These are phyloP conservation scores for Meteorus cinctellus DNA, from an alignment of 2,888 invertebrate species.

Conservation along the genomic window DNA sequence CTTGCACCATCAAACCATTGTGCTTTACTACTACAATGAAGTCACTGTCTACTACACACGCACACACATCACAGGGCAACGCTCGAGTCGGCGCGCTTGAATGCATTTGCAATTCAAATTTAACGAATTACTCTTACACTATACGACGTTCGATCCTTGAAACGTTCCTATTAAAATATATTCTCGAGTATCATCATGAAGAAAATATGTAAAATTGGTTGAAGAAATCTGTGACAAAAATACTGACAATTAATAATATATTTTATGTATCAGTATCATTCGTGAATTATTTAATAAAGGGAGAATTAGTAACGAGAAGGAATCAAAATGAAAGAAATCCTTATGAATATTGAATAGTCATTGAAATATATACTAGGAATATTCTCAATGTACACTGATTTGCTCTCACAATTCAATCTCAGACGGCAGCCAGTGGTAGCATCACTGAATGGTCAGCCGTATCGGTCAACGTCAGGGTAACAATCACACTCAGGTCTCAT, in stretches of 20 bases:
- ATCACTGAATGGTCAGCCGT: slow-evolving; percentile 27
- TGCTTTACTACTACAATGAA: background rate
- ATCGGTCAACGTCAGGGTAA: slow-evolving; percentile 7
- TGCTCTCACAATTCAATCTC: background rate
- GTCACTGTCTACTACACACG: background rate
- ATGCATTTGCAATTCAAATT: slow-evolving; percentile 9
- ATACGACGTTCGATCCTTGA: slow-evolving; percentile 8
- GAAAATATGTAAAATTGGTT: background rate
- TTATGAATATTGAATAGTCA: background rate
- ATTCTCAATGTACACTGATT: background rate
- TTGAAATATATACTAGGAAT: background rate
- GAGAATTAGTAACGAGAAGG: background rate
- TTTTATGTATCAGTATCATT: background rate
- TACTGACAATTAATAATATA: background rate
- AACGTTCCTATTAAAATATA: slow-evolving; percentile 13
- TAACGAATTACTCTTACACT: background rate
- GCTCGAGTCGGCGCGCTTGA: slow-evolving; percentile 7
- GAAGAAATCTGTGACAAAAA: background rate
- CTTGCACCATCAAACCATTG: background rate
- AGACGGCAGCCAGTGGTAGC: background rate
- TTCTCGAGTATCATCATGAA: slow-evolving; percentile 1
- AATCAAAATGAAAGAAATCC: background rate
- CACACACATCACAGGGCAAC: background rate
- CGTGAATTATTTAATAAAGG: background rate
- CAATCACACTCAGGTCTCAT: slow-evolving; percentile 3